Evolutionary conservation across 2,888 invertebrate species (phyloP), one percentile per base, ranked within the genome.

Genomic region (Meghimatium bilineatum): DNA sequence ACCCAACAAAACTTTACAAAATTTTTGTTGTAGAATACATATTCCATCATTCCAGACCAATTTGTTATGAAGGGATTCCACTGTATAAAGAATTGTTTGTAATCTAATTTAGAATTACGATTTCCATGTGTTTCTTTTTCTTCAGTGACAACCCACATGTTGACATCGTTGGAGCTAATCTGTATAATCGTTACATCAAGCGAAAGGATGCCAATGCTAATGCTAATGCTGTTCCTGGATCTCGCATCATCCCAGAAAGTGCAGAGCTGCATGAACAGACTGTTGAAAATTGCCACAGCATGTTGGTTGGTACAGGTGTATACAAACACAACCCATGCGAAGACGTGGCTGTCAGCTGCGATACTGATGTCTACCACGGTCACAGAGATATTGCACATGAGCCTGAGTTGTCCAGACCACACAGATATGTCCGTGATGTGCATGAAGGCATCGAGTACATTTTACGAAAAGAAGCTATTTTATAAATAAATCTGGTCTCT

Each of bases 141-240:
- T 71, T 38, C 36, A 93, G 93, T 32, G 93, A 93, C 87, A 93
- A 93, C 81, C 93, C 93, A 0, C 90, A 91, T 63, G 93, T 92
- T 20, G 93, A 93, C 87, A 92, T 93, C 49, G 91, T 92, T 36
- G 93, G 93, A 23, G 91, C 92, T 63, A 93, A 93, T 85, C 88
- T 93, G 38, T 93, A 93, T 87, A 91, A 93, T 86, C 88, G 92
- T 8, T 93, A 91, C 88, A 86, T 92, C 69, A 87, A 88, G 75
- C 76, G 87, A 23, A 84, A 80, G 72, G 78, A 85, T n/a, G 44
- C 60, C 69, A 67, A 72, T n/a, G 80, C 80, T 52, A 82, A 79
- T 8, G 14, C 77, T 29, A 20, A 49, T 49, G 85, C 75, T 60
- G 89, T 92, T 20, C 91, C 93, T 12, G 78, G 86, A 8, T 92